A percentile compares a stretch with the other conserved stretches of the same genome.
phyloP scores from a whole-genome alignment of 1,140 invertebrate species.

The Venustaconcha ellipsiformis region DNA sequence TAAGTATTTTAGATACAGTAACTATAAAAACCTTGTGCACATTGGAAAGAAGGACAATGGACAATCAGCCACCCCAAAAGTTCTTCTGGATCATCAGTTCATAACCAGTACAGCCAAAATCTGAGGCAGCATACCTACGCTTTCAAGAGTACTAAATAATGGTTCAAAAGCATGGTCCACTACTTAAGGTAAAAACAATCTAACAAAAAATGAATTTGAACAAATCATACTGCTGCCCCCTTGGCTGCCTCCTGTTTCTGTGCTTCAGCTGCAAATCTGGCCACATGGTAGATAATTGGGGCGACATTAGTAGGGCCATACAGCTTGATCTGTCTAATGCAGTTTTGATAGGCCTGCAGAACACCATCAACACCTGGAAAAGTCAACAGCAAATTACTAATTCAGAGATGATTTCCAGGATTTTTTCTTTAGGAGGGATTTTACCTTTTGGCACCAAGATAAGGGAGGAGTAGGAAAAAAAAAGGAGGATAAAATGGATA shows the following conservation, averaged over 20 bases:
- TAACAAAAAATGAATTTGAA: not conserved
- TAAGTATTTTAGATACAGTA: no score
- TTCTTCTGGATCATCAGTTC: no score
- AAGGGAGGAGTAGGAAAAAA: no score
- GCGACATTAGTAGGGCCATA: constrained; percentile 72
- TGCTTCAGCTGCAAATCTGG: constrained; percentile 58
- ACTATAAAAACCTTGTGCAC: no score
- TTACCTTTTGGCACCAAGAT: no score
- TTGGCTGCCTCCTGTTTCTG: constrained; percentile 56
- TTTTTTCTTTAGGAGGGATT: no score
- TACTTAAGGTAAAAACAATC: not conserved
- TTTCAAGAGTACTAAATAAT: not conserved
- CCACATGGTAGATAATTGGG: constrained; percentile 71
- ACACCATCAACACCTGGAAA: constrained; percentile 69
- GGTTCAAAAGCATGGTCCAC: not conserved
- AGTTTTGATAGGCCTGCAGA: constrained; percentile 69
- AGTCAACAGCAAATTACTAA: not conserved
- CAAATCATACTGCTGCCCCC: constrained; percentile 53
- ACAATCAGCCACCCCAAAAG: no score
- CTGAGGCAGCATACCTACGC: not conserved
- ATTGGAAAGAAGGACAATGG: no score
- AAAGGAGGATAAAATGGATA: no score
- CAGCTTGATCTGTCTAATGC: constrained; percentile 66
- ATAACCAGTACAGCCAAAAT: no score
- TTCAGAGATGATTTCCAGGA: no score